These are phyloP conservation scores for Nemotelus nigrinus DNA, from an alignment of 2,888 invertebrate species.

Conservation along the genomic window DNA sequence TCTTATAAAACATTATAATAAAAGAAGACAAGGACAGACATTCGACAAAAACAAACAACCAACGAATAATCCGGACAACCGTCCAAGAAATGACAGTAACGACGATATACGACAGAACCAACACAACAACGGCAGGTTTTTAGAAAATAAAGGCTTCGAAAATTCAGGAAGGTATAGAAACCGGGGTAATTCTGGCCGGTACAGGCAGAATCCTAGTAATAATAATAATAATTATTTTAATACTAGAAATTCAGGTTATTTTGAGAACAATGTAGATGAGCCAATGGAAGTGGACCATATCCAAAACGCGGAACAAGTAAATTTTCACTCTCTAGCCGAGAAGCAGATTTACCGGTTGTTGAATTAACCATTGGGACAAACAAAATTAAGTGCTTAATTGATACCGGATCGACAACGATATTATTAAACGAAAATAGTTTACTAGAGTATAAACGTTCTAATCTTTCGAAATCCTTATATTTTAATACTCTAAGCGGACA, in stretches of 20 bases:
- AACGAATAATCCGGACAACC: not conserved
- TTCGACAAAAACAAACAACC: constrained; percentile 5
- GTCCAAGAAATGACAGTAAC: not conserved
- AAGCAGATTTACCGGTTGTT: constrained; percentile 41
- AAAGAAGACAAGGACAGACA: constrained; percentile 1
- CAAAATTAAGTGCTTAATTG: constrained; percentile 28
- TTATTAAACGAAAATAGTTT: constrained; percentile 29
- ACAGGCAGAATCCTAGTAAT: constrained; percentile 26
- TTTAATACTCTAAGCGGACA: constrained; percentile 7
- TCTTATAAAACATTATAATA: constrained; percentile 9
- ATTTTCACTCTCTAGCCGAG: constrained; percentile 16
- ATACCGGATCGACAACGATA: constrained; percentile 29
- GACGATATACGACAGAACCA: not conserved
- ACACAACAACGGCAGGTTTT: constrained; percentile 3
- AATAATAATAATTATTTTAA: constrained; percentile 8
- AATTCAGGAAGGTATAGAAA: constrained; percentile 11
- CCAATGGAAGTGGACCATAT: constrained; percentile 26
- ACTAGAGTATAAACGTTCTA: not conserved
- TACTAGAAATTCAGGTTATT: constrained; percentile 8
- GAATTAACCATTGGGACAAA: constrained; percentile 45
- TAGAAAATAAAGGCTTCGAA: constrained; percentile 3
- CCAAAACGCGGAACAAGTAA: constrained; percentile 15
- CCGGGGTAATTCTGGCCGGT: constrained; percentile 26
- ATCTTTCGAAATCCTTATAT: not conserved
- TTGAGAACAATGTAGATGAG: not conserved